Conservation (phyloP, 2,113 vertebrate species). For the Butorides virescens region DNA sequence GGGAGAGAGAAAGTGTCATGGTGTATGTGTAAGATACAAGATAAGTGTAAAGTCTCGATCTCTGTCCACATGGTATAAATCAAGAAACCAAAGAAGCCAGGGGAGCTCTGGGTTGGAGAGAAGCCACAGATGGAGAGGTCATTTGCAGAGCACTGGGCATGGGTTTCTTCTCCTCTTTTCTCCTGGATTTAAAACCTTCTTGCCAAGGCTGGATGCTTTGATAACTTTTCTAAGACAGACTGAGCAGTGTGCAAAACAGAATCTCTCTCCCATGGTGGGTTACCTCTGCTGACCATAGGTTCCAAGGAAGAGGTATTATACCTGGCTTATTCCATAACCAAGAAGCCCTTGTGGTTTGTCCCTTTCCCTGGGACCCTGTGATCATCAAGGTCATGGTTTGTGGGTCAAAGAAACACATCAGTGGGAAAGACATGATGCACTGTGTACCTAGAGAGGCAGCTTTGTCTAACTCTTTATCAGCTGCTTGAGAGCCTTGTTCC, state of each 20-base stretch:
- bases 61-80: background rate
- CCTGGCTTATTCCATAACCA: background rate
- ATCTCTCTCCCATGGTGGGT: accelerated
- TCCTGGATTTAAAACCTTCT: background rate
- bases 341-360: background rate
- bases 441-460: background rate
- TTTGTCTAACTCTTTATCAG: background rate
- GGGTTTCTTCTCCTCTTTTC: background rate
- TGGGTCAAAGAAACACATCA: background rate
- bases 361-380: background rate
- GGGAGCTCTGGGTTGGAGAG: background rate
- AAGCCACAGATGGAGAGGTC: background rate
- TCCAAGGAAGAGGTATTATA: background rate
- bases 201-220: background rate
- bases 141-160: background rate
- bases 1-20: background rate
- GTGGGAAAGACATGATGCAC: background rate
- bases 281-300: background rate
- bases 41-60: background rate
- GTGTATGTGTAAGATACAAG: background rate
- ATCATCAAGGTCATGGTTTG: accelerated
- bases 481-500: background rate
- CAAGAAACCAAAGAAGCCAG: background rate
- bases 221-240: background rate
- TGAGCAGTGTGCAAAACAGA: background rate